Evolutionary conservation across 64 coral and sea anemone genomes (phyloP).

Genomic region (Montipora foliosa): DNA sequence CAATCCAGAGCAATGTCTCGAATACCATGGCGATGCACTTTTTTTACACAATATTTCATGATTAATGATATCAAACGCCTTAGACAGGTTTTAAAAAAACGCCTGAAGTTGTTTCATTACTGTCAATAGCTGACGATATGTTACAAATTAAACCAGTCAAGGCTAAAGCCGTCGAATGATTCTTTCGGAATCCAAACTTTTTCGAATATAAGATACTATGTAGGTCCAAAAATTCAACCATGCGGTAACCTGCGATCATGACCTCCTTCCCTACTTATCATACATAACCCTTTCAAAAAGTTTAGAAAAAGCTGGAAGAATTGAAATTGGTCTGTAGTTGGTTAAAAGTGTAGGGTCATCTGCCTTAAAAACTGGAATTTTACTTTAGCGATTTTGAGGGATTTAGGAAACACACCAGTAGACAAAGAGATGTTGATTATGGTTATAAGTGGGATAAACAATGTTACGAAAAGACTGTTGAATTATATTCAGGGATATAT

Average conservation of each 20-base stretch:
- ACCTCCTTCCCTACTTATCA: too few relatives aligned
- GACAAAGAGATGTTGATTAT: background rate
- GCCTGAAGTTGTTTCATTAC: background rate
- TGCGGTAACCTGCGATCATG: background rate
- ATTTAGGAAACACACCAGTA: background rate
- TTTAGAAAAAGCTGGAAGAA: too few relatives aligned
- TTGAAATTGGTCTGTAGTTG: too few relatives aligned
- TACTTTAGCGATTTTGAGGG: background rate
- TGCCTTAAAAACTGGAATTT: background rate
- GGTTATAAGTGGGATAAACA: background rate
- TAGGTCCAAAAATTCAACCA: background rate
- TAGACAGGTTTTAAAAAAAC: background rate
- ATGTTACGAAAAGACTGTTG: background rate
- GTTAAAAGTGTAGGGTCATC: background rate
- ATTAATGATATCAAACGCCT: constrained; percentile 3
- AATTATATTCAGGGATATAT: background rate
- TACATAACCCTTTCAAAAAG: background rate
- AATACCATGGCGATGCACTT: background rate
- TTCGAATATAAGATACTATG: background rate
- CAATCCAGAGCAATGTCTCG: background rate
- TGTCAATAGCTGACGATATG: background rate
- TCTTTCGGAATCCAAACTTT: background rate
- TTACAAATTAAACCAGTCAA: background rate
- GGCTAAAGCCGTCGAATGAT: background rate
- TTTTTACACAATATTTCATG: background rate